Evolutionary conservation across 2,888 invertebrate genomes (phyloP), one percentile per base, ranked within the genome.

Genomic region (Calameuta idolon): DNA sequence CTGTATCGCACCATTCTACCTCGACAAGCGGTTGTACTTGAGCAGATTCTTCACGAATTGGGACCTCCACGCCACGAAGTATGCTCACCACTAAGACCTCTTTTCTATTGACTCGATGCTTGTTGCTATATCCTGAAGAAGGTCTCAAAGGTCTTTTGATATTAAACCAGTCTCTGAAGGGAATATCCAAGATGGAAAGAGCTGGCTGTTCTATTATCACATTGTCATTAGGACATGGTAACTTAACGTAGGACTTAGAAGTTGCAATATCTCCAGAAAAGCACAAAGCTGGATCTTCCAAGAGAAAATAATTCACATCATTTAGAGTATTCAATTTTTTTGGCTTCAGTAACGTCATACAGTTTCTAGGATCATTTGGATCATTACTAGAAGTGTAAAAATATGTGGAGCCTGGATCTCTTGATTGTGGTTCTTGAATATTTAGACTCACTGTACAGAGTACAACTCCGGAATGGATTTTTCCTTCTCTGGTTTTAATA

Each of bases 11-110:
- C 91, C 90, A 91, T 78, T 90, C 88, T 34, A 91, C 86, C 78
- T 91, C 90, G 5, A 91, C 77, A 0, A 91, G 79, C 2, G 91
- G 91, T 76, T 90, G 90, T 11, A 91, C 87, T 35, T 87, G 79
- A 9, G 90, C 90, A 0, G 91, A 90, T 77, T 91, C 91, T 79
- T 91, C 91, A 77, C 91, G 88, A 3, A 91, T 87, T 9, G 91
- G 91, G 68, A 91, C 85, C 80, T 91, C 91, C 30, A 91, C 88
- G 2, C 90, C 91, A 40, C 91, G 79, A 0, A 91, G 80, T 15
- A 91, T 81, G 3, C 88, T 91, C 23, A 91, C 85, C 1, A 85
- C 85, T 1, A 91, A 80, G 15, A 90, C 79, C 76, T 90, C 89
- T 75, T 87, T 90, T 15, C 89, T 85, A 55, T 87, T 83, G 34